phyloP scores from a whole-genome alignment of 2,113 vertebrate species.

The Pagrus major region DNA sequence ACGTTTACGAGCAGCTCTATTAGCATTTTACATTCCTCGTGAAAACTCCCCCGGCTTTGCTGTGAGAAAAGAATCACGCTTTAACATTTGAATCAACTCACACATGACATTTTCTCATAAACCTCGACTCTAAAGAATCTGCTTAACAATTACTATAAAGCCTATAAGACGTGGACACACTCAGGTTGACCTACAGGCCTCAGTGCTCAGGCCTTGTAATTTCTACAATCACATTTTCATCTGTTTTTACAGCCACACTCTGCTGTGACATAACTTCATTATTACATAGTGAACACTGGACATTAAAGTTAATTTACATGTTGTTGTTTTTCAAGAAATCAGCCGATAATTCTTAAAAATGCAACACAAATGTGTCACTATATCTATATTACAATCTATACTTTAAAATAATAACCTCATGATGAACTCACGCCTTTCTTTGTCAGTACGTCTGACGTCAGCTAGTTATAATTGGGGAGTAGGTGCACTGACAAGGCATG shows the following conservation, averaged over 20 bases:
- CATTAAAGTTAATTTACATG: background rate
- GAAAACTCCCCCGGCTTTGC: background rate
- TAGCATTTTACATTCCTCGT: background rate
- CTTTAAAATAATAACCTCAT: slow-evolving; percentile 52
- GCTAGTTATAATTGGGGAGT: slow-evolving; percentile 61
- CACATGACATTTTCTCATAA: background rate
- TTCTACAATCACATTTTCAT: background rate
- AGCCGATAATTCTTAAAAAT: background rate
- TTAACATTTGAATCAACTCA: background rate
- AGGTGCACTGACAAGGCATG: slow-evolving; percentile 25
- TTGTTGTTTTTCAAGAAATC: background rate
- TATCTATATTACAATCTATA: background rate
- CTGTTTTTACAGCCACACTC: background rate
- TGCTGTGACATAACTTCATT: background rate
- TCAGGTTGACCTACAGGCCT: background rate
- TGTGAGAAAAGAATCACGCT: background rate
- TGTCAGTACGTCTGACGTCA: slow-evolving; percentile 86
- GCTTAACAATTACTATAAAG: background rate
- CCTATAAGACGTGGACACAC: background rate
- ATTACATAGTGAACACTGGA: background rate
- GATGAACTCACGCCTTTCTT: slow-evolving; percentile 78
- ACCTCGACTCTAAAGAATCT: background rate
- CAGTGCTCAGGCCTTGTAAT: background rate
- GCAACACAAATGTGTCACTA: background rate
- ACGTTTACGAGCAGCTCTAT: background rate